These are phyloP conservation scores for Oreochromis aureus DNA, from an alignment of 2,113 vertebrate genomes.

Conservation along the genomic window DNA sequence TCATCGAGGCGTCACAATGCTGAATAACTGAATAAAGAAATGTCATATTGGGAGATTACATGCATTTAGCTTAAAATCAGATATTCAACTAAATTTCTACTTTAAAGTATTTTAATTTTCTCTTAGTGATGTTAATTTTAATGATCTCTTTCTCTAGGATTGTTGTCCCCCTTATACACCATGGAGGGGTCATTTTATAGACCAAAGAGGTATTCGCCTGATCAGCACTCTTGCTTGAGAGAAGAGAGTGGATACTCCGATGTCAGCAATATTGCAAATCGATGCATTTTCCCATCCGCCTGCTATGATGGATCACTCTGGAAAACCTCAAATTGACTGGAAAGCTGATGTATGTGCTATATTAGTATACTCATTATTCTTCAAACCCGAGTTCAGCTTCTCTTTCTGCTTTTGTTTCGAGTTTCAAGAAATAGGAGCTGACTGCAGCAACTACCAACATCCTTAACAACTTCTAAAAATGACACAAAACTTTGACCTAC, in stretches of 20 bases:
- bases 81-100: not conserved
- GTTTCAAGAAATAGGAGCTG: not conserved
- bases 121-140: not conserved
- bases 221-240: constrained; percentile 18
- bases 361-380: not conserved
- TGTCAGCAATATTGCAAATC: constrained; percentile 41
- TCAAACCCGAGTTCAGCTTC: not conserved
- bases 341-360: not conserved
- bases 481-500: not conserved
- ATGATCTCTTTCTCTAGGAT: not conserved
- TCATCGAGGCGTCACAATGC: not conserved
- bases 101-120: not conserved
- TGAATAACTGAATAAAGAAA: not conserved
- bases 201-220: not conserved
- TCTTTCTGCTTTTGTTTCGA: not conserved
- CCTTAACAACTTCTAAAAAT: not conserved
- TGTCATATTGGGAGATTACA: not conserved
- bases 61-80: not conserved
- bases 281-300: not conserved
- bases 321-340: not conserved
- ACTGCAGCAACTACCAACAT: not conserved
- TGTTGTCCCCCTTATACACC: not conserved
- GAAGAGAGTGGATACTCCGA: not conserved
- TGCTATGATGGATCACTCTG: constrained; percentile 13
- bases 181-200: not conserved